Evolutionary conservation across 2,888 invertebrate genomes (phyloP).

Genomic region (Panopea generosa): DNA sequence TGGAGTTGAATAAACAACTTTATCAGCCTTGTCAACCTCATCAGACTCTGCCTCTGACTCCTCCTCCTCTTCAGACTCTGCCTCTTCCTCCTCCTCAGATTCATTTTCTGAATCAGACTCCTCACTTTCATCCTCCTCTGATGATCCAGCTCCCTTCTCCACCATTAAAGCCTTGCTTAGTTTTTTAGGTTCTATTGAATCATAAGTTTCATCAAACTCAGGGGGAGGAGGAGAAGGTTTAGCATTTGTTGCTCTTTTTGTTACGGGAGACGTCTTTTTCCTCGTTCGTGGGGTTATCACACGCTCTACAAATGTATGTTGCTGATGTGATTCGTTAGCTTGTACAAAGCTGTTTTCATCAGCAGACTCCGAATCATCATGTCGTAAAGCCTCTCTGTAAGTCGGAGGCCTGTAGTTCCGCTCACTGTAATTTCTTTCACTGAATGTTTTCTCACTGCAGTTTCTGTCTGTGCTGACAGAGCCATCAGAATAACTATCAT

Average conservation of each 20-base stretch:
- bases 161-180: constrained; percentile 16
- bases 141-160: constrained; percentile 50
- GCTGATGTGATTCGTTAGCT: constrained; percentile 72
- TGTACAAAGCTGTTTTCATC: constrained; percentile 66
- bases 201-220: constrained; percentile 65
- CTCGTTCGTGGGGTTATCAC: constrained; percentile 68
- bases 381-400: constrained; percentile 54
- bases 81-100: constrained; percentile 53
- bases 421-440: constrained; percentile 34
- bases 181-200: constrained; percentile 64
- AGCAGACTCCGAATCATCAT: constrained; percentile 56
- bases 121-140: constrained; percentile 60
- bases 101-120: constrained; percentile 66
- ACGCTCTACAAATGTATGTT: constrained; percentile 71
- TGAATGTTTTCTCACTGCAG: constrained; percentile 30
- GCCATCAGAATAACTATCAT: constrained; percentile 42
- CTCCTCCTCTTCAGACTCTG: constrained; percentile 55
- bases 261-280: constrained; percentile 5
- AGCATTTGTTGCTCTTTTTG: neutral
- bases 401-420: constrained; percentile 56
- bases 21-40: constrained; percentile 26
- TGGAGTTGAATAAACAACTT: constrained; percentile 55
- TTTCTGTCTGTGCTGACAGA: constrained; percentile 34
- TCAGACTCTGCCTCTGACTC: constrained; percentile 60
- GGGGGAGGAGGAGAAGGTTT: constrained; percentile 45